Conservation (phyloP, 2,113 vertebrate genomes). For the Osmerus eperlanus region DNA sequence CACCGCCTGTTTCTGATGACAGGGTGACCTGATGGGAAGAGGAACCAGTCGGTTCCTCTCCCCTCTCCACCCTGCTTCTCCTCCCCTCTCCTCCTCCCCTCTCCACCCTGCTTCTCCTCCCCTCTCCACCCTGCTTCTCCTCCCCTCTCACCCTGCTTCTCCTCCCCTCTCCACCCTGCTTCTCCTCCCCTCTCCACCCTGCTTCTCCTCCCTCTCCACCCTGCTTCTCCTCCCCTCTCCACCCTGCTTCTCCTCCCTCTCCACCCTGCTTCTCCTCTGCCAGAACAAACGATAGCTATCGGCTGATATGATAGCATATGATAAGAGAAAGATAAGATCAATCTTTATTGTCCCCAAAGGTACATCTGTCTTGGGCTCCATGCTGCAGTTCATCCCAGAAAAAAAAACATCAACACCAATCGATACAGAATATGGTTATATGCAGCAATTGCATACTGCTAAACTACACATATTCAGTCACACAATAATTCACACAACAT, state of each 20-base stretch:
- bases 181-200: background rate
- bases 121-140: background rate
- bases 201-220: background rate
- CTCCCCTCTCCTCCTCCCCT: too few relatives aligned
- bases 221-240: background rate
- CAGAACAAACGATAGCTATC: too few relatives aligned
- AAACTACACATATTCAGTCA: too few relatives aligned
- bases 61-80: background rate
- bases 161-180: background rate
- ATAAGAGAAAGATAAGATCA: too few relatives aligned
- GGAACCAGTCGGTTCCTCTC: slow-evolving; percentile 30
- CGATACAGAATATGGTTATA: too few relatives aligned
- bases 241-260: too few relatives aligned
- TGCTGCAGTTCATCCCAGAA: too few relatives aligned
- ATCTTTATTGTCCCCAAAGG: too few relatives aligned
- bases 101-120: background rate
- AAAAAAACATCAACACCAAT: too few relatives aligned
- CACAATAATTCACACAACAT: too few relatives aligned
- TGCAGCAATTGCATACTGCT: too few relatives aligned
- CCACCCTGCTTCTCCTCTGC: slow-evolving; percentile 8
- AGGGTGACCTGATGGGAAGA: slow-evolving; percentile 55
- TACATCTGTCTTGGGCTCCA: too few relatives aligned
- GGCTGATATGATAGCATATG: background rate
- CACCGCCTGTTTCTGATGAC: slow-evolving; percentile 56
- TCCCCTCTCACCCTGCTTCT: background rate